Evolutionary conservation across 2,888 invertebrate species (phyloP).

Genomic region (Autographa pulchrina): DNA sequence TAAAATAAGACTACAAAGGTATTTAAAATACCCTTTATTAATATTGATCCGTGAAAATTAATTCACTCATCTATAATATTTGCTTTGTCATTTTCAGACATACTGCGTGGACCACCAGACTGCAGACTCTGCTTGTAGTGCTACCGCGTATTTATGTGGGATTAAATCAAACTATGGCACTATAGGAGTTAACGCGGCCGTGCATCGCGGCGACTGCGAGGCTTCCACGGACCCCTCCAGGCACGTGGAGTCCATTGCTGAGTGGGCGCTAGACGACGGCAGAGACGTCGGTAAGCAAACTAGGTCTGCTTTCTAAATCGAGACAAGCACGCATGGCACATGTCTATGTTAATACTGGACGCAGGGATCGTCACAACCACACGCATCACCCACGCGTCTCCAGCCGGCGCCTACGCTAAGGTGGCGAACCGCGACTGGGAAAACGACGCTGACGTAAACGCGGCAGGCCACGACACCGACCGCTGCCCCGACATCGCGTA

Average conservation of each 20-base stretch:
- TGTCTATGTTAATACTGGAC: too few relatives aligned
- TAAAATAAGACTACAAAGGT: too few relatives aligned
- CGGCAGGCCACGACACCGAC: conserved; percentile 77
- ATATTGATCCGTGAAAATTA: too few relatives aligned
- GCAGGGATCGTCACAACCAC: conserved; percentile 92
- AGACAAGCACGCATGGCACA: too few relatives aligned
- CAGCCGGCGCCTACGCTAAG: conserved; percentile 91
- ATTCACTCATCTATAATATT: too few relatives aligned
- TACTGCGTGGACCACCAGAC: conserved; percentile 90
- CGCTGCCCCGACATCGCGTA: conserved; percentile 92
- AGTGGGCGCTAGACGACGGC: conserved; percentile 89
- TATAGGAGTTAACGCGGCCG: conserved; percentile 91
- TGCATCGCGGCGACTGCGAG: conserved; percentile 89
- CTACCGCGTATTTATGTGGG: conserved; percentile 91
- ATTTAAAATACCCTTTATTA: too few relatives aligned
- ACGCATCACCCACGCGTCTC: conserved; percentile 94
- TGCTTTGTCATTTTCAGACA: conserved; percentile 70
- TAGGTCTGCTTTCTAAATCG: too few relatives aligned
- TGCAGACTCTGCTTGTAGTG: conserved; percentile 92
- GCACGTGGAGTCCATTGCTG: conserved; percentile 91
- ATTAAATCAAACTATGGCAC: conserved; percentile 90
- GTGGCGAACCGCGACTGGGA: conserved; percentile 92
- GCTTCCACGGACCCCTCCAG: conserved; percentile 85
- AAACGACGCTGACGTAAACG: conserved; percentile 87
- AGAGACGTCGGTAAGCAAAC: conserved; percentile 69